Conservation (phyloP, 2,113 vertebrate genomes). For the Ploceus nigricollis region DNA sequence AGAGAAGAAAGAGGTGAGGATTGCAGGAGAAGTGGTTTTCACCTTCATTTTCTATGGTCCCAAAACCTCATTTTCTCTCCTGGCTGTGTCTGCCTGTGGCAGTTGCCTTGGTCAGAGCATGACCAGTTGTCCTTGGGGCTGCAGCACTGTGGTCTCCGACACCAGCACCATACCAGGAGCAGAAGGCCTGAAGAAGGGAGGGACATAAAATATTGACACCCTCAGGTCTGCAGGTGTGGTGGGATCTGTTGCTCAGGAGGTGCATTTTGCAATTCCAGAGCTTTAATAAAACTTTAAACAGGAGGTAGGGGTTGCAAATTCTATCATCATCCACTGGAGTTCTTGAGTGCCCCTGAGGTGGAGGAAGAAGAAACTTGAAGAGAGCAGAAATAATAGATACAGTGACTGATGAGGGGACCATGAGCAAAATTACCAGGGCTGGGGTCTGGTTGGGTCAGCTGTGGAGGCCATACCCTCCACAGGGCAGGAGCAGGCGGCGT, state of each 20-base stretch:
- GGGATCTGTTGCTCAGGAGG: neutral
- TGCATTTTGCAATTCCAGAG: neutral
- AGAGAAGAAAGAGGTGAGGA: neutral
- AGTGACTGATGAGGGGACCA: neutral
- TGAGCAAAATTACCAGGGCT: neutral
- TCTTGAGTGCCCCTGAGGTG: neutral
- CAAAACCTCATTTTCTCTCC: neutral
- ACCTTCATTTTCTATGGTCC: rapidly evolving
- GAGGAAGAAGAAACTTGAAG: neutral
- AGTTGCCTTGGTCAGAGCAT: neutral
- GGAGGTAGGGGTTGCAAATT: neutral
- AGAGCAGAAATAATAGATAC: neutral
- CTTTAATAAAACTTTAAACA: neutral
- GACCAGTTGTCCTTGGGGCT: neutral
- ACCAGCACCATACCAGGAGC: neutral
- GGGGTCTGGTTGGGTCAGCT: neutral
- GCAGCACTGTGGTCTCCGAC: neutral
- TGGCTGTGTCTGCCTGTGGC: neutral
- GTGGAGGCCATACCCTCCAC: rapidly evolving
- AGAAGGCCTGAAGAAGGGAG: neutral
- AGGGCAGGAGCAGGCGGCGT: rapidly evolving
- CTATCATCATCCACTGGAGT: neutral
- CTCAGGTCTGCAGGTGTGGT: neutral
- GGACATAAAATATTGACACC: neutral
- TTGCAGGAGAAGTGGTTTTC: neutral